Conservation (phyloP, 2,888 invertebrate species). For the Dinocampus coccinellae region DNA sequence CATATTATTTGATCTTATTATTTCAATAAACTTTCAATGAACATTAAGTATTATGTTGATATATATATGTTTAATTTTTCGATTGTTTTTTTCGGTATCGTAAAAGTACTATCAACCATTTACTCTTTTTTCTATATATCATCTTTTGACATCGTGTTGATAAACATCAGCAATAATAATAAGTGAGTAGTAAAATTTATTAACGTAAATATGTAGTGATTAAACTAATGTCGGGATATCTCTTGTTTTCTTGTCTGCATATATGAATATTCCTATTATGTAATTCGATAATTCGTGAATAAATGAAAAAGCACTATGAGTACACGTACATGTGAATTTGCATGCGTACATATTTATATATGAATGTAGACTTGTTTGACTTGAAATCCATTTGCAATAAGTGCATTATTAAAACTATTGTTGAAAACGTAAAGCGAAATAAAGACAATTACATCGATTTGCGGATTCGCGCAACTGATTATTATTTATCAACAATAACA, state of each 20-base stretch:
- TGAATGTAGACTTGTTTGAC: conserved; percentile 45
- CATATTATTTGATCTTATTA: not conserved
- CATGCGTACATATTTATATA: conserved; percentile 33
- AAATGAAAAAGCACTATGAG: conserved; percentile 49
- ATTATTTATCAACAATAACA: not conserved
- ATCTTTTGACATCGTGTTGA: conserved; percentile 24
- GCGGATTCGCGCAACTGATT: not conserved
- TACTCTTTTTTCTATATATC: conserved; percentile 43
- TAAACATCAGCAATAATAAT: not conserved
- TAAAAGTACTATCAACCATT: conserved; percentile 51
- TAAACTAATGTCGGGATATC: conserved; percentile 58
- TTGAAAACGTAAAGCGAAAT: conserved; percentile 51
- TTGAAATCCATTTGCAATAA: conserved; percentile 19
- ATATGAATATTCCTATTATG: conserved; percentile 49
- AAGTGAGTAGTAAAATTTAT: conserved; percentile 52
- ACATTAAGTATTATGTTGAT: too few relatives aligned
- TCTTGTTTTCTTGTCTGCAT: conserved; percentile 41
- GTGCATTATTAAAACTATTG: conserved; percentile 48
- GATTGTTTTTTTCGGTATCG: conserved; percentile 30
- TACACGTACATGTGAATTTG: conserved; percentile 17
- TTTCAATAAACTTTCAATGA: conserved; percentile 31
- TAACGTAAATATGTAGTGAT: conserved; percentile 48
- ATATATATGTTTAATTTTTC: too few relatives aligned
- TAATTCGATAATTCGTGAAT: conserved; percentile 53
- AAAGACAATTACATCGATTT: conserved; percentile 31